Evolutionary conservation across 2,888 invertebrate genomes (phyloP), one percentile per base, ranked within the genome.

Genomic region (Acrocyrtus sp.): DNA sequence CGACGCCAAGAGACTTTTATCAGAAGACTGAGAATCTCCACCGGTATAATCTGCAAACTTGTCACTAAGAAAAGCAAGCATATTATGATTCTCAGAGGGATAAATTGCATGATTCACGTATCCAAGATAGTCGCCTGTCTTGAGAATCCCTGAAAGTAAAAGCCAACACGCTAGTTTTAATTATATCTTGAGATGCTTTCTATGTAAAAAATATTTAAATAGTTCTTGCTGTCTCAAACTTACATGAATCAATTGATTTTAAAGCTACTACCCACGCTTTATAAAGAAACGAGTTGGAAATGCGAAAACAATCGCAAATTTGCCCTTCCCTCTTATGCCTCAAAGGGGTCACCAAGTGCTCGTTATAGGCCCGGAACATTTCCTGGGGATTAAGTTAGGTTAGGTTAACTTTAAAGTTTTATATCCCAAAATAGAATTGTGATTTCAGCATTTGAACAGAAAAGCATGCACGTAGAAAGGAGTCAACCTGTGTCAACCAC

Each of bases 71-170:
- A 74, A 68, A 21, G 67, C 45, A 8, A 78, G 51, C 39, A 70
- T 53, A 56, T 74, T 77, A 8, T n/a, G n/a, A n/a, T 45, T 45
- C 3, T 62, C 45, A 0, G 70, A 57, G 12, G 76, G 76, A 39
- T 75, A 74, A 29, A 78, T 26, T 3, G 74, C 72, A 19, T 58
- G 63, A 0, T 58, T 51, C 45, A 78, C 50, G 53, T 72, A 78
- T 0, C 78, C 78, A 41, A 78, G 50, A 10, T 74, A 72, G 6
- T 66, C 75, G n/a, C 78, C 78, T 24, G 76, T 56, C 21, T 62
- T 65, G 19, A 54, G 73, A 26, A 78, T 54, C 73, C 68, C 78
- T 78, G 51, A 39, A 47, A 22, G 29, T 47, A n/a, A n/a, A n/a
- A n/a, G n/a, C n/a, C n/a, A n/a, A n/a, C n/a, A n/a, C n/a, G n/a